Evolutionary conservation across 37 sponge, comb jelly and placozoan genomes (phyloP).

Genomic region (Agelas oroides): DNA sequence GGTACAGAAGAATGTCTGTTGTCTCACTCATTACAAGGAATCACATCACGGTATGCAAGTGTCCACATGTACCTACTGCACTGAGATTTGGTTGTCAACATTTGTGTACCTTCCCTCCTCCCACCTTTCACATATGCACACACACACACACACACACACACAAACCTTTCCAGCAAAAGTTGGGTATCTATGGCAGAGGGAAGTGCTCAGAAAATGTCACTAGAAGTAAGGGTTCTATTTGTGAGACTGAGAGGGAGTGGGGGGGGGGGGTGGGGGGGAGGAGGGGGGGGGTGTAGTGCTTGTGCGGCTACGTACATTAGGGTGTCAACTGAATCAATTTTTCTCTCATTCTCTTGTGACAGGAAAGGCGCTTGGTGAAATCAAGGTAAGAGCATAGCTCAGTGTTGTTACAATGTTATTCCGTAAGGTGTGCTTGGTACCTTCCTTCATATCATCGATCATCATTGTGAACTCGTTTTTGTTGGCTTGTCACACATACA

Average conservation of each 20-base stretch:
- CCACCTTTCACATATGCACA: no score
- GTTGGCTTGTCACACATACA: background rate
- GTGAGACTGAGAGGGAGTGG: no score
- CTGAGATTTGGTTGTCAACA: no score
- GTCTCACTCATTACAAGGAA: background rate
- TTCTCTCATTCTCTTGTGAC: background rate
- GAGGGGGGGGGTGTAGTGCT: background rate
- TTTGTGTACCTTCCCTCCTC: no score
- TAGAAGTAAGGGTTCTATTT: slow-evolving; percentile 6
- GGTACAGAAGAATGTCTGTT: background rate
- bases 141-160: no score
- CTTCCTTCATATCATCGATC: no score
- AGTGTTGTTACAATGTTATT: no score
- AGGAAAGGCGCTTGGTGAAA: background rate
- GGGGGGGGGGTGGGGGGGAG: background rate
- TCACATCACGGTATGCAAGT: background rate
- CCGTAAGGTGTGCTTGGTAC: no score
- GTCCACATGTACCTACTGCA: no score
- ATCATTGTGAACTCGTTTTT: no score
- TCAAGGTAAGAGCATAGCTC: no score
- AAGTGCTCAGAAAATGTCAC: slow-evolving; percentile 37
- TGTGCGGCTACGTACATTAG: no score
- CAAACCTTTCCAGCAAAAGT: slow-evolving; percentile 31
- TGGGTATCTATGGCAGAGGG: slow-evolving; percentile 13
- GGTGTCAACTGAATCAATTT: background rate